phyloP scores from a whole-genome alignment of 1,140 invertebrate genomes.

The Lysiphlebus fabarum region DNA sequence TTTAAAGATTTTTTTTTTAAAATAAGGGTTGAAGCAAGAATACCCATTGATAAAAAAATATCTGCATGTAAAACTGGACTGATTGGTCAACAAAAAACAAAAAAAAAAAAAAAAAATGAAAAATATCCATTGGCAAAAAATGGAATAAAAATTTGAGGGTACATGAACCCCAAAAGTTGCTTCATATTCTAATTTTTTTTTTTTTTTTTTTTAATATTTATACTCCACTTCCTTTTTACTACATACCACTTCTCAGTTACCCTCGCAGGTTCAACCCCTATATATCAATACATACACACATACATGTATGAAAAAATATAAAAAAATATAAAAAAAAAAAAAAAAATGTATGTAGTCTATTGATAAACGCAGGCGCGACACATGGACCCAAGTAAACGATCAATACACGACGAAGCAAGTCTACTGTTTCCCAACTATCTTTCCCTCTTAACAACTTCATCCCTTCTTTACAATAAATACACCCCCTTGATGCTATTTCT shows the following conservation, averaged over 20 bases:
- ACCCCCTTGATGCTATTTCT: slow-evolving; percentile 5
- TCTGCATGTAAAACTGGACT: too few relatives aligned
- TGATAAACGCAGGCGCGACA: slow-evolving; percentile 49
- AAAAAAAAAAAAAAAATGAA: slow-evolving; percentile 6
- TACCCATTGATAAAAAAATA: too few relatives aligned
- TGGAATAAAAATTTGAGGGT: slow-evolving; percentile 39
- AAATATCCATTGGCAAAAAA: slow-evolving; percentile 37
- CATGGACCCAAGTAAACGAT: slow-evolving; percentile 51
- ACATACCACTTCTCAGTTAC: slow-evolving; percentile 30
- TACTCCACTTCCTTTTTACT: slow-evolving; percentile 12
- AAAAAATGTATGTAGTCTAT: not conserved
- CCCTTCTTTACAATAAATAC: slow-evolving; percentile 14
- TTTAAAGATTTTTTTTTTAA: too few relatives aligned
- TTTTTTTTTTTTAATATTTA: slow-evolving; percentile 1
- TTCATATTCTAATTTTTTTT: slow-evolving; percentile 9
- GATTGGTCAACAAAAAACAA: not conserved
- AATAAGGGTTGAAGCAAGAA: not conserved
- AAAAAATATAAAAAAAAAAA: not conserved
- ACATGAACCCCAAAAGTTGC: slow-evolving; percentile 48
- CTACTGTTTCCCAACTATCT: slow-evolving; percentile 31
- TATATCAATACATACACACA: not conserved
- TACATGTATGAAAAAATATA: not conserved
- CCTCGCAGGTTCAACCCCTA: slow-evolving; percentile 48
- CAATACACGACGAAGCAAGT: slow-evolving; percentile 41
- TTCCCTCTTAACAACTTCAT: slow-evolving; percentile 2